Conservation (phyloP, 2,797 vertebrate genomes). For the Rallus crepitans region DNA sequence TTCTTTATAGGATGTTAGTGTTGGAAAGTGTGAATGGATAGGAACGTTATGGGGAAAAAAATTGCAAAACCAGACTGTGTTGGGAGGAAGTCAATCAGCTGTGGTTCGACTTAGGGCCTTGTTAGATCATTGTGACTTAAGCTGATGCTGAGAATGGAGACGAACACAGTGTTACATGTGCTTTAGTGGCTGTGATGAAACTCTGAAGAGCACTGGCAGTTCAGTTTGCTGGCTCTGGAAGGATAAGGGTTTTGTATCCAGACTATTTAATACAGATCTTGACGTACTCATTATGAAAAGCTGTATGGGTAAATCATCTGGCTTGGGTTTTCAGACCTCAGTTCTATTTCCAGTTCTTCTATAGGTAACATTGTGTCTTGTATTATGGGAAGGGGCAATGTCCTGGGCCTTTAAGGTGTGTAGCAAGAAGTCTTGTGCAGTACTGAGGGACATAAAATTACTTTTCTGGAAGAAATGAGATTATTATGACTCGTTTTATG, state of each 20-base stretch:
- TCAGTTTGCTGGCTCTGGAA: background rate
- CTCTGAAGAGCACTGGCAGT: background rate
- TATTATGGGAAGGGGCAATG: background rate
- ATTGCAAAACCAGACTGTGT: background rate
- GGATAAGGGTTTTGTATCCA: background rate
- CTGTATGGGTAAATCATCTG: background rate
- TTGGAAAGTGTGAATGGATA: background rate
- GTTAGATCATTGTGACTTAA: background rate
- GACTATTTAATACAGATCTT: background rate
- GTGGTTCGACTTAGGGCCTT: background rate
- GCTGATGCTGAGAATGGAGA: background rate
- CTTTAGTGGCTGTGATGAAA: background rate
- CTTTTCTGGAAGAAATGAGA: background rate
- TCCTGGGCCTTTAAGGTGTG: background rate
- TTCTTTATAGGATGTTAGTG: background rate
- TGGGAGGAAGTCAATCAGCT: background rate
- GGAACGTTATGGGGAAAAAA: background rate
- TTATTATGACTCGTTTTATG: background rate
- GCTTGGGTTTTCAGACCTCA: background rate
- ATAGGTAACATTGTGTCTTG: background rate
- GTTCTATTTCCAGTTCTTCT: background rate
- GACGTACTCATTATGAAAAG: background rate
- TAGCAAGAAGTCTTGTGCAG: background rate
- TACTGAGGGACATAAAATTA: background rate
- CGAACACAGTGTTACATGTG: background rate